Conservation (phyloP, 2,888 invertebrate genomes). For the Antheraea yamamai region DNA sequence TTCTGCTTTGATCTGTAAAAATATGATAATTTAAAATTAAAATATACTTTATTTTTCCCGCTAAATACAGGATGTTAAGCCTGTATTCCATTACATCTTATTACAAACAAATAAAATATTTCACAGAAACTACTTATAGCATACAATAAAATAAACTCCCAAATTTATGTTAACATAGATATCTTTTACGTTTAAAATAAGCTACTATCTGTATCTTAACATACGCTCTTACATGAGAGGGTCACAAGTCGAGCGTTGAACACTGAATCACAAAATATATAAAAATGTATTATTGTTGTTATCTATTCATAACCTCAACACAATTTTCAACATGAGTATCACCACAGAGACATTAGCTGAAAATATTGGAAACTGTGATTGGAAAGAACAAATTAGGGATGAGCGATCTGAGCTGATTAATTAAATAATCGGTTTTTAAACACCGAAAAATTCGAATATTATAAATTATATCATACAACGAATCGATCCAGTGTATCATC, state of each 20-base stretch:
- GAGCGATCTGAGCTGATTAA: too few species aligned
- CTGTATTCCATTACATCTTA: neutral
- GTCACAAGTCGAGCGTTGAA: neutral
- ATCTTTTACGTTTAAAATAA: neutral
- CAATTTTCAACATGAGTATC: neutral
- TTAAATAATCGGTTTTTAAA: too few species aligned
- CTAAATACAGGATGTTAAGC: neutral
- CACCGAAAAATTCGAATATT: too few species aligned
- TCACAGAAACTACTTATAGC: neutral
- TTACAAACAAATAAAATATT: neutral
- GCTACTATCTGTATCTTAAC: neutral
- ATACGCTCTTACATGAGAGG: neutral
- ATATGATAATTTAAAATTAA: neutral
- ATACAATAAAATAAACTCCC: neutral
- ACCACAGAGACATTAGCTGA: too few species aligned
- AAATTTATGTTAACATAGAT: neutral
- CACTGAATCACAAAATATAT: neutral
- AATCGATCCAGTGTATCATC: too few species aligned
- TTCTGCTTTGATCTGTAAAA: conserved; percentile 38
- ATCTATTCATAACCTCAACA: neutral
- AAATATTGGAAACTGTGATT: too few species aligned
- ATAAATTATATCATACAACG: too few species aligned
- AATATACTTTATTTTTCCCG: neutral
- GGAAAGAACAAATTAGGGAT: too few species aligned
- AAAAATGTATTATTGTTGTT: neutral